These are phyloP conservation scores for human (Homo sapiens) DNA, from an alignment of 2,113 vertebrate species.

Conservation along the genomic window GRCh38 chr11:7470501-7471000, in stretches of 20 bases:
- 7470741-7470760: not conserved
- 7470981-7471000: not conserved
- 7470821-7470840: not conserved
- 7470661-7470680: not conserved
- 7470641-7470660: not conserved
- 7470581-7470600: not conserved
- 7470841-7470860: not conserved
- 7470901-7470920: not conserved
- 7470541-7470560: not conserved
- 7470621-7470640: not conserved
- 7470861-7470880: not conserved
- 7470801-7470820: not conserved
- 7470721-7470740: not conserved
- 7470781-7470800: not conserved
- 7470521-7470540: too few species aligned
- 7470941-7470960: not conserved
- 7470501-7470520: not conserved
- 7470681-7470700: not conserved
- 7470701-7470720: not conserved
- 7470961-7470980: not conserved
- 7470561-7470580: not conserved
- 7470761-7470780: not conserved
- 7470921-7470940: not conserved
- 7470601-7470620: not conserved
- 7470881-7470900: not conserved